Evolutionary conservation across 2,888 invertebrate genomes (phyloP).

Genomic region (Drosophila aldrichi): DNA sequence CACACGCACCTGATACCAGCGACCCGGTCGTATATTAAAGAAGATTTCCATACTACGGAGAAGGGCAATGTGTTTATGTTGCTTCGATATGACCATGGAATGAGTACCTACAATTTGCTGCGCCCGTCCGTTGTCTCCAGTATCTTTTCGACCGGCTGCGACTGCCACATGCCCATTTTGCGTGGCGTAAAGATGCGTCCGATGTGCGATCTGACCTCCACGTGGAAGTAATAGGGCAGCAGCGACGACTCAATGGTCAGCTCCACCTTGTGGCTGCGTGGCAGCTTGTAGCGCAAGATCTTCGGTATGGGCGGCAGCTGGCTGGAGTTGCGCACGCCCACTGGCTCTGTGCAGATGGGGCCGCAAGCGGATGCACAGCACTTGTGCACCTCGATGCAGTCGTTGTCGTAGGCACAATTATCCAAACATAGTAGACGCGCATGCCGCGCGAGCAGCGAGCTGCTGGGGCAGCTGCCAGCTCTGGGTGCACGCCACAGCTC

Average conservation of each 20-base stretch:
- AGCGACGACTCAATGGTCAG: conserved; percentile 85
- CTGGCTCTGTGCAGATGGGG: conserved; percentile 89
- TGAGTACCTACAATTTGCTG: conserved; percentile 62
- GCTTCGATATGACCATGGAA: background rate
- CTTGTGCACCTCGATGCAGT: conserved; percentile 89
- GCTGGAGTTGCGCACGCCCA: conserved; percentile 85
- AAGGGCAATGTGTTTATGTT: background rate
- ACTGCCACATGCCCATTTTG: conserved; percentile 88
- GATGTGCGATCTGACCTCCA: conserved; percentile 90
- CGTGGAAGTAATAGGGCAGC: conserved; percentile 80
- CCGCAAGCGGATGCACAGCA: conserved; percentile 90
- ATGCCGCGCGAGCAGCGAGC: conserved; percentile 47
- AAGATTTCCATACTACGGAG: conserved; percentile 79
- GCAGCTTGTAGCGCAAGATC: conserved; percentile 86
- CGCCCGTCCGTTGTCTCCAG: conserved; percentile 75
- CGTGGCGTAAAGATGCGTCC: conserved; percentile 89
- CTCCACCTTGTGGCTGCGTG: conserved; percentile 86
- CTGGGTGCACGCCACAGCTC: conserved; percentile 78
- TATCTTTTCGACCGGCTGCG: conserved; percentile 82
- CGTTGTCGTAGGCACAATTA: conserved; percentile 86
- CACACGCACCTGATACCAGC: conserved; percentile 92
- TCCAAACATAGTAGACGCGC: conserved; percentile 80
- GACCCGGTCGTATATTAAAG: conserved; percentile 87
- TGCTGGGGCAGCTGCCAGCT: conserved; percentile 81
- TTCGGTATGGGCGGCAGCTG: conserved; percentile 88